These are phyloP conservation scores for Eremophila alpestris DNA, from an alignment of 2,797 vertebrate genomes.

Conservation along the genomic window DNA sequence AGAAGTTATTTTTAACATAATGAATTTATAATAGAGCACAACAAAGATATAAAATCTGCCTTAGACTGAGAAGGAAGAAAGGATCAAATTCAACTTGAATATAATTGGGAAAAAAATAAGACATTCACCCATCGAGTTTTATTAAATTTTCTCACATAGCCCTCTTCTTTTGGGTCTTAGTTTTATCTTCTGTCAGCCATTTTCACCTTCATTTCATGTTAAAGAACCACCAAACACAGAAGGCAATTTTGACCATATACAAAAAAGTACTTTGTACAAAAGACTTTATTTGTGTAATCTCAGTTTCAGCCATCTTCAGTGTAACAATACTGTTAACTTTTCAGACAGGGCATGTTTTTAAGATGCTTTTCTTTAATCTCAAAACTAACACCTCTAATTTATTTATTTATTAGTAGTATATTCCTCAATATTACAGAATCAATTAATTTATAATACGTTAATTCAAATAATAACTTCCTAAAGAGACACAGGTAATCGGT, in stretches of 20 bases:
- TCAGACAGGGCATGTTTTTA: neutral
- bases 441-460: neutral
- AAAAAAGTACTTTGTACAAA: neutral
- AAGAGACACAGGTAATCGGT: neutral
- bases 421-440: neutral
- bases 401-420: neutral
- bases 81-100: neutral
- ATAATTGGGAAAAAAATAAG: neutral
- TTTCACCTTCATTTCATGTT: neutral
- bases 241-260: neutral
- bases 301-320: neutral
- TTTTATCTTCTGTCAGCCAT: neutral
- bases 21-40: neutral
- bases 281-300: neutral
- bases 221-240: neutral
- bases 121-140: neutral
- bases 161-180: neutral
- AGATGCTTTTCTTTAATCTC: neutral
- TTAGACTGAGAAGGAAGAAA: neutral
- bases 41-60: neutral
- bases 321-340: neutral
- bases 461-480: neutral
- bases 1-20: neutral
- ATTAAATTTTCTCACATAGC: neutral
- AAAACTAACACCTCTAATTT: neutral